Evolutionary conservation across 1,140 invertebrate genomes (phyloP).

Genomic region (Drosophila kikkawai): DNA sequence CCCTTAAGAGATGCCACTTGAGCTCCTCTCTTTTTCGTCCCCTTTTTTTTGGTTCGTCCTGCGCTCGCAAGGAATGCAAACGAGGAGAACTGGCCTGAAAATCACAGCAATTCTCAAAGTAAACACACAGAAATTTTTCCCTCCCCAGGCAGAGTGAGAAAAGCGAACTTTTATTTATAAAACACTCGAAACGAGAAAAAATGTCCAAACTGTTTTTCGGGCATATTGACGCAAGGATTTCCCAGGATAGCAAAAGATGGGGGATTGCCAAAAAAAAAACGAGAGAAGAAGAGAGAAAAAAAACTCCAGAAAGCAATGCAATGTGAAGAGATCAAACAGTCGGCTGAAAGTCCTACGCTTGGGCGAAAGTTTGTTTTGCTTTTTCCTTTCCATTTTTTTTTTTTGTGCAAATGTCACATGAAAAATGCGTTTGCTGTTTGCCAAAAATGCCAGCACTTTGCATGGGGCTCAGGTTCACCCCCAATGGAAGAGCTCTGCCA

Average conservation of each 20-base stretch:
- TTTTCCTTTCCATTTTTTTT: slow-evolving; percentile 41
- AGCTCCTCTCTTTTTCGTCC: slow-evolving; percentile 28
- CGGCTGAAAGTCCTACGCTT: slow-evolving; percentile 51
- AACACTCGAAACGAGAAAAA: slow-evolving; percentile 71
- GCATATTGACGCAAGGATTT: slow-evolving; percentile 74
- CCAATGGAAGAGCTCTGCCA: slow-evolving; percentile 1
- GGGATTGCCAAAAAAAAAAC: slow-evolving; percentile 5
- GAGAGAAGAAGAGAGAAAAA: not conserved
- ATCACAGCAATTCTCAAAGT: slow-evolving; percentile 80
- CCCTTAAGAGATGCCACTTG: slow-evolving; percentile 61
- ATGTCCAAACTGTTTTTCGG: slow-evolving; percentile 58
- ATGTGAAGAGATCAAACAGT: slow-evolving; percentile 73
- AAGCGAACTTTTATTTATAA: slow-evolving; percentile 77
- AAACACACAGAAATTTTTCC: slow-evolving; percentile 63
- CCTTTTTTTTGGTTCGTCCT: slow-evolving; percentile 24
- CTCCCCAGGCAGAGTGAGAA: slow-evolving; percentile 40
- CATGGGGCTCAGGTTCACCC: slow-evolving; percentile 37
- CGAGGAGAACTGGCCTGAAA: slow-evolving; percentile 50
- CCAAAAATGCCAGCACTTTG: slow-evolving; percentile 74
- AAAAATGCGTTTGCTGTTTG: slow-evolving; percentile 73
- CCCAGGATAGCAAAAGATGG: slow-evolving; percentile 29
- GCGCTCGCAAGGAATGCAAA: slow-evolving; percentile 40
- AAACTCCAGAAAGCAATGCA: slow-evolving; percentile 21
- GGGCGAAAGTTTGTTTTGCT: slow-evolving; percentile 72
- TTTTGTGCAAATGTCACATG: slow-evolving; percentile 76